Conservation (phyloP, 2,113 vertebrate genomes). For the Neodontobutis hainanensis region DNA sequence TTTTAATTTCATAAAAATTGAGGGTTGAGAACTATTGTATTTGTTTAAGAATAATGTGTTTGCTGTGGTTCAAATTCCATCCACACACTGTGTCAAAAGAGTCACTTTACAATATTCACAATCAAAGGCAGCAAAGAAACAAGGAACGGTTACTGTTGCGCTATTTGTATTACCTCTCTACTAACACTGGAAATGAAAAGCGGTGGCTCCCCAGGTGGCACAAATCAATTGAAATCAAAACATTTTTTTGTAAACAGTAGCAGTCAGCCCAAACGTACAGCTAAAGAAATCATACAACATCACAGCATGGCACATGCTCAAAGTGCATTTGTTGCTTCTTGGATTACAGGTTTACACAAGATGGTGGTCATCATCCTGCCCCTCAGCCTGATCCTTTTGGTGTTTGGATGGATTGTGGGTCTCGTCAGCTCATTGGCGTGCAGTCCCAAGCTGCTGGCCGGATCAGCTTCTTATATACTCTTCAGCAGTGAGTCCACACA, state of each 20-base stretch:
- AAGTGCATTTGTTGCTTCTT: conserved; percentile 5
- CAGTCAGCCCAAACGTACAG: conserved; percentile 5
- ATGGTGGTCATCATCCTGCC: conserved; percentile 80
- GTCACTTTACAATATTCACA: neutral
- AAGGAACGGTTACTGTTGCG: conserved; percentile 1
- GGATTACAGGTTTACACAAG: conserved; percentile 75
- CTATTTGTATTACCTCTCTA: conserved; percentile 15
- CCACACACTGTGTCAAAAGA: neutral
- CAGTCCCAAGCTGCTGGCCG: conserved; percentile 70
- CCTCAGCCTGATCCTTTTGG: conserved; percentile 78
- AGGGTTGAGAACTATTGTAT: no score
- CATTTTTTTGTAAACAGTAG: conserved; percentile 7
- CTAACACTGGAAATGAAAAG: conserved; percentile 22
- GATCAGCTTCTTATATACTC: conserved; percentile 76
- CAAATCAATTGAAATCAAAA: conserved; percentile 27
- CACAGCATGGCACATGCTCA: no score
- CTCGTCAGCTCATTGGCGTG: conserved; percentile 78
- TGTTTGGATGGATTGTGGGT: conserved; percentile 80
- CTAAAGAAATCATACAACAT: neutral
- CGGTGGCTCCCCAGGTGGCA: conserved; percentile 8
- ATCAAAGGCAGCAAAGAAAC: no score
- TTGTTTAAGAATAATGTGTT: neutral
- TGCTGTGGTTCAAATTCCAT: neutral
- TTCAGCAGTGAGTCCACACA: conserved; percentile 78
- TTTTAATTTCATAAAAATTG: neutral